phyloP scores from a whole-genome alignment of 2,888 invertebrate genomes.

The Caenorhabditis wallacei region DNA sequence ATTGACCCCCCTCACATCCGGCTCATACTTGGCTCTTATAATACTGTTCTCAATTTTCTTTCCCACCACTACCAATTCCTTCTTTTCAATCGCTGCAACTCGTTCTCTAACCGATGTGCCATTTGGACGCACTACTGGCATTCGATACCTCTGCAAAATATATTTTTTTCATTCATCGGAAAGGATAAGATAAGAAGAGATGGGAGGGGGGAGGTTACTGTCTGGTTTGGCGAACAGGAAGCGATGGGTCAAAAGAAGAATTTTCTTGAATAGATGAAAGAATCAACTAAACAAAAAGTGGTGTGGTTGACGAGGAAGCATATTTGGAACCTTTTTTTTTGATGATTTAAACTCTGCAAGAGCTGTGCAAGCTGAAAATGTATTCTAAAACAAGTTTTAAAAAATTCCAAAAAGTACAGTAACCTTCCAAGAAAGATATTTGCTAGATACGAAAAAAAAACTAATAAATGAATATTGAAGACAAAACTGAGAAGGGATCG shows the following conservation, averaged over 20 bases:
- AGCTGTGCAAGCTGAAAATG: no score
- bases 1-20: slow-evolving; percentile 79
- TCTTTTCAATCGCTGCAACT: slow-evolving; percentile 69
- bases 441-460: slow-evolving; percentile 32
- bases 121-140: slow-evolving; percentile 57
- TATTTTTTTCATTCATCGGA: background rate
- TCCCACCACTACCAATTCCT: slow-evolving; percentile 27
- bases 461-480: slow-evolving; percentile 8
- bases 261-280: background rate
- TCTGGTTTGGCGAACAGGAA: slow-evolving; percentile 39
- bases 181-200: no score
- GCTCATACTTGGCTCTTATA: slow-evolving; percentile 76
- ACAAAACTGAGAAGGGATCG: slow-evolving; percentile 7
- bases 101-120: slow-evolving; percentile 67
- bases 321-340: background rate
- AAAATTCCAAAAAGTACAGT: background rate
- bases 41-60: slow-evolving; percentile 63
- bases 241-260: background rate
- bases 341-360: no score
- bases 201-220: no score
- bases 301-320: background rate
- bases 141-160: slow-evolving; percentile 19
- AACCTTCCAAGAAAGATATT: slow-evolving; percentile 2
- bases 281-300: slow-evolving; percentile 29
- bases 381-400: no score